Conservation (phyloP, 2,888 invertebrate genomes). For the Eremobia ochroleuca region DNA sequence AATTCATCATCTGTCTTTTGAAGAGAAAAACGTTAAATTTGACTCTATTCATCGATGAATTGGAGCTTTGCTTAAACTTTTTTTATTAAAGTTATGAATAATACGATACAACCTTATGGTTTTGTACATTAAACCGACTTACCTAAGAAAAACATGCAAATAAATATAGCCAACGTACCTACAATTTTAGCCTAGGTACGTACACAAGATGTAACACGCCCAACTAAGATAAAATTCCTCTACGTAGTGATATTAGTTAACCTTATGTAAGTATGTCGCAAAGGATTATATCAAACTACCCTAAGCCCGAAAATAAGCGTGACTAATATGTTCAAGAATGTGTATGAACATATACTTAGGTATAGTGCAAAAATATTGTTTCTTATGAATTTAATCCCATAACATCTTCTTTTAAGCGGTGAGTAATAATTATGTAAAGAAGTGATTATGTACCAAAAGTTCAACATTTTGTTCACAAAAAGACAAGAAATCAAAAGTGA, state of each 20-base stretch:
- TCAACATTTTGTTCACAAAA: not conserved
- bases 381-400: not conserved
- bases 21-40: not conserved
- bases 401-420: no score
- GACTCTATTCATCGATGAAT: constrained; percentile 8
- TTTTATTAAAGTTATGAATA: not conserved
- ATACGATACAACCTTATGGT: not conserved
- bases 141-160: not conserved
- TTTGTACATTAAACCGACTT: no score
- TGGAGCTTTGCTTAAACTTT: not conserved
- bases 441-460: not conserved
- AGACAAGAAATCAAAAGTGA: not conserved
- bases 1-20: constrained; percentile 28
- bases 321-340: constrained; percentile 27
- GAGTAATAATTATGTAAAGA: not conserved
- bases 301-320: constrained; percentile 29
- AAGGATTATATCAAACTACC: constrained; percentile 40
- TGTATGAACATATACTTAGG: not conserved
- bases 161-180: not conserved
- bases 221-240: constrained; percentile 44
- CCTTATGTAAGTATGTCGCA: constrained; percentile 28
- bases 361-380: not conserved
- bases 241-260: constrained; percentile 39
- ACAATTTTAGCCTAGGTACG: not conserved
- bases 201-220: constrained; percentile 20